Conservation (phyloP, 2,888 invertebrate genomes). For the Hypercompe scribonia region DNA sequence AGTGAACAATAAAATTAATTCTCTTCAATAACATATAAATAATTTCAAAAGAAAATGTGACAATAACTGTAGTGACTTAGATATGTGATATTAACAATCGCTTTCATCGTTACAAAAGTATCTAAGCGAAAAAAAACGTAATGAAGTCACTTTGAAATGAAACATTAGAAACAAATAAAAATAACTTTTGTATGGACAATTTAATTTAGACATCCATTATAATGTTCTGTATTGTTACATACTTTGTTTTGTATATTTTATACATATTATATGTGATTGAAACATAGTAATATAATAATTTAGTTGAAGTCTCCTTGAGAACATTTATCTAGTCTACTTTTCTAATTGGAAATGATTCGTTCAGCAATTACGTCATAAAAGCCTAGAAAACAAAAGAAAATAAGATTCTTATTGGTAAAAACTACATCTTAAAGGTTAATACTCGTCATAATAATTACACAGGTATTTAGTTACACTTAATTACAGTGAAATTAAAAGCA, state of each 20-base stretch:
- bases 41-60: neutral
- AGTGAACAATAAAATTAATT: no score
- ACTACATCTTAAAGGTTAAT: no score
- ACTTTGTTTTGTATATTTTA: neutral
- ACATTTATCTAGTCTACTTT: no score
- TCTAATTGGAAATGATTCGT: no score
- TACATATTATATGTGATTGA: neutral
- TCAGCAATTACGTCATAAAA: no score
- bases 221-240: constrained; percentile 3
- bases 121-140: neutral
- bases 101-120: neutral
- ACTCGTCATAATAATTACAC: no score
- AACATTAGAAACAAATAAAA: constrained; percentile 16
- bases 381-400: no score
- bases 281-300: neutral
- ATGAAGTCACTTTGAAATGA: constrained; percentile 9
- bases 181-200: constrained; percentile 12
- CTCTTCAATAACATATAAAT: neutral
- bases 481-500: no score
- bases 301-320: no score
- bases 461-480: no score
- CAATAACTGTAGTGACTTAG: neutral
- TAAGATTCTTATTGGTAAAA: no score
- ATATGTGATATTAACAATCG: neutral
- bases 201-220: constrained; percentile 24